phyloP scores from a whole-genome alignment of 2,113 vertebrate species.

The Thunnus thynnus region DNA sequence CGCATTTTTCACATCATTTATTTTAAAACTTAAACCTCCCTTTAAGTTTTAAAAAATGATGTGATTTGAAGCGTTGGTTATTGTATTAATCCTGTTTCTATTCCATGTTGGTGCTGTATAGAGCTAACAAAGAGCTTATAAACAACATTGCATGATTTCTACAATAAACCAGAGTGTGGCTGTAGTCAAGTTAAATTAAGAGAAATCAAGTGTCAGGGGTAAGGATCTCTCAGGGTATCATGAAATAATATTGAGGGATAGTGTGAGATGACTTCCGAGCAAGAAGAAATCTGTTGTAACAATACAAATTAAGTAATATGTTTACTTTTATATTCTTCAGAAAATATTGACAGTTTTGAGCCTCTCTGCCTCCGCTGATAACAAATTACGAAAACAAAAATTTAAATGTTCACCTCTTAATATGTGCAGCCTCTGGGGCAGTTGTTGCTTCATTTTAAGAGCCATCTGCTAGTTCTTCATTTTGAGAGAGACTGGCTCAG shows the following conservation, averaged over 20 bases:
- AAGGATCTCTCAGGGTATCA: neutral
- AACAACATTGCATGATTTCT: neutral
- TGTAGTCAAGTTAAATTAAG: neutral
- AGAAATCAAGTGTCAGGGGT: neutral
- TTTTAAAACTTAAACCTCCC: no score
- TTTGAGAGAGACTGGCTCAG: neutral
- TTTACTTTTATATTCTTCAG: neutral
- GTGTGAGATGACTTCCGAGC: constrained; percentile 8
- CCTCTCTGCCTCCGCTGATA: neutral
- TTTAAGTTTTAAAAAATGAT: neutral
- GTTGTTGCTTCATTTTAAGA: no score
- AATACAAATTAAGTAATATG: neutral
- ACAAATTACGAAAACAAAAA: neutral
- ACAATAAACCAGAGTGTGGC: neutral
- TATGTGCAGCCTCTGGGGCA: neutral
- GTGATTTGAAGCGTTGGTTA: neutral
- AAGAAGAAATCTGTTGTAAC: neutral
- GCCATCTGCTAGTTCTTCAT: neutral
- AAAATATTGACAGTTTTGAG: neutral
- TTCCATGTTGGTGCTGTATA: neutral
- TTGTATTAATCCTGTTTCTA: neutral
- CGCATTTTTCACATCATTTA: neutral
- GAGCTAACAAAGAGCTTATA: neutral
- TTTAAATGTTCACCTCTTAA: neutral
- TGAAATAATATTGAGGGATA: neutral